phyloP scores from a whole-genome alignment of 2,797 vertebrate genomes.

The Vireo griseus region DNA sequence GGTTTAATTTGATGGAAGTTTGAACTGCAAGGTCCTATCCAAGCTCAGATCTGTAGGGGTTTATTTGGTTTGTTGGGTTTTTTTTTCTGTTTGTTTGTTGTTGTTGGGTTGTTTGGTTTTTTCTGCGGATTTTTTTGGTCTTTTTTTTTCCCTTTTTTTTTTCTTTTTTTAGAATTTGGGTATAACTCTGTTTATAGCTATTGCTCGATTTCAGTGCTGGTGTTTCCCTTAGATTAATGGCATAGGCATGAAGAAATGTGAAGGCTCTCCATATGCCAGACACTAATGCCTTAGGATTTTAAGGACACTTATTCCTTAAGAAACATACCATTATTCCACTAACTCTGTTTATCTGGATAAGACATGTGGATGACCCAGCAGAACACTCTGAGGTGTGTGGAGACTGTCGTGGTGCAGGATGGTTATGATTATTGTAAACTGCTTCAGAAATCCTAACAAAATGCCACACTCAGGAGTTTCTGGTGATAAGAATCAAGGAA shows the following conservation, averaged over 20 bases:
- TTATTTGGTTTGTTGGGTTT: no score
- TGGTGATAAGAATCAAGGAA: not conserved
- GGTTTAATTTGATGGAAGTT: not conserved
- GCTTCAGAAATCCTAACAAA: not conserved
- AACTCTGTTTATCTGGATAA: not conserved
- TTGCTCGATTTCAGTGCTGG: not conserved
- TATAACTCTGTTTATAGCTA: not conserved
- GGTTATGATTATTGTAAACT: not conserved
- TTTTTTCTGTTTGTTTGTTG: not conserved
- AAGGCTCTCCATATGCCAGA: not conserved
- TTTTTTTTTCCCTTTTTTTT: not conserved
- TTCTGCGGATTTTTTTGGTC: not conserved
- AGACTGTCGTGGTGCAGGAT: not conserved
- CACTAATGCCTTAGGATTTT: not conserved
- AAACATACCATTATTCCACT: not conserved
- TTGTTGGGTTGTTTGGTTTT: not conserved
- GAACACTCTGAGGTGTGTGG: fast-evolving
- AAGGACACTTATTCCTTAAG: not conserved
- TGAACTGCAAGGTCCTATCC: not conserved
- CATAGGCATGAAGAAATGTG: not conserved
- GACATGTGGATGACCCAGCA: not conserved
- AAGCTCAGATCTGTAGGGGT: not conserved
- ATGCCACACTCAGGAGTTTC: not conserved
- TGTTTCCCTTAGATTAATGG: not conserved
- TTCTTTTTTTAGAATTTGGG: not conserved